Evolutionary conservation across 2,797 vertebrate genomes (phyloP).

Genomic region (Valencia hispanica): DNA sequence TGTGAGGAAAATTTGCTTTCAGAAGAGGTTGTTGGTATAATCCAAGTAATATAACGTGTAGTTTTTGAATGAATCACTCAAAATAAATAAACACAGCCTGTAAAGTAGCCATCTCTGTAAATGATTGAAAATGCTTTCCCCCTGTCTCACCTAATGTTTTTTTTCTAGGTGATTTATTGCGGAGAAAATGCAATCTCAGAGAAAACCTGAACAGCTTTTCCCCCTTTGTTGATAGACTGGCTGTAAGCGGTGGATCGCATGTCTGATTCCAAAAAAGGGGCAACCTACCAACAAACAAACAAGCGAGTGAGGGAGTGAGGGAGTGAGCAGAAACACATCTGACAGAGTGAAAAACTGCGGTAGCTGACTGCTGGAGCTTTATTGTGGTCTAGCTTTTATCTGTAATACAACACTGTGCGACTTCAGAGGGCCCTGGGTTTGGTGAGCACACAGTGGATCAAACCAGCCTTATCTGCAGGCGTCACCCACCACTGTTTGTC

Average conservation of each 20-base stretch:
- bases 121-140: background rate
- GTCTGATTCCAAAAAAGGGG: conserved; percentile 51
- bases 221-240: conserved; percentile 42
- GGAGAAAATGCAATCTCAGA: conserved; percentile 11
- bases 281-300: conserved; percentile 70
- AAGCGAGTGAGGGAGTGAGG: conserved; percentile 58
- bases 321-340: conserved; percentile 63
- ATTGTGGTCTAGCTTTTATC: conserved; percentile 73
- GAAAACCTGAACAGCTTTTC: conserved; percentile 21
- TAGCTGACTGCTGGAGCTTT: conserved; percentile 48
- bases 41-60: background rate
- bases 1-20: background rate
- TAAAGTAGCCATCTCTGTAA: background rate
- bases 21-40: background rate
- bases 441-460: conserved; percentile 39
- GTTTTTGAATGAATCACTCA: conserved; percentile 1
- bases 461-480: conserved; percentile 51
- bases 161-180: background rate
- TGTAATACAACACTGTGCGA: conserved; percentile 58
- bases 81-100: background rate
- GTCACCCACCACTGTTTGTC: conserved; percentile 39
- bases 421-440: conserved; percentile 53
- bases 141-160: background rate
- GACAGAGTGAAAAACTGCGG: conserved; percentile 65
- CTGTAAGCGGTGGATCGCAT: conserved; percentile 50